A percentile compares a stretch with the other conserved stretches of the same genome.
Evolutionary conservation across 2,113 vertebrate species (phyloP).

Genomic region (Ibidorhyncha struthersii): DNA sequence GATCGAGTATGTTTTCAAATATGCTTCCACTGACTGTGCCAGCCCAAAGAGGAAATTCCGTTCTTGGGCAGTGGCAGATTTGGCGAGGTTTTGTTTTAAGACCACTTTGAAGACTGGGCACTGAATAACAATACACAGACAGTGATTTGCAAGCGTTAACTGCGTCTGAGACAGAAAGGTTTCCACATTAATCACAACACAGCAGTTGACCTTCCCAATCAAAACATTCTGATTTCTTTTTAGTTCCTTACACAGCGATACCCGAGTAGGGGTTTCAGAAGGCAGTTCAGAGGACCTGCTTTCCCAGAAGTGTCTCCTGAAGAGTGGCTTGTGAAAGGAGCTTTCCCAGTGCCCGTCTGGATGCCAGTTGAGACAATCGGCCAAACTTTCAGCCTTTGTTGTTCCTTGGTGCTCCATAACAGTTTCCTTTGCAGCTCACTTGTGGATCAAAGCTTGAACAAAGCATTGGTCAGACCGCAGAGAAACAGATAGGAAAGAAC

Average conservation of each 20-base stretch:
- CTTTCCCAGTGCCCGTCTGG: background rate
- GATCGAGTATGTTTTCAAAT: background rate
- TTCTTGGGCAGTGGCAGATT: background rate
- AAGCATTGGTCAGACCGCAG: background rate
- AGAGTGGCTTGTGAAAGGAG: background rate
- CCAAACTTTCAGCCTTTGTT: background rate
- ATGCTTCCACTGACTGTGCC: background rate
- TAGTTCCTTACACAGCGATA: background rate
- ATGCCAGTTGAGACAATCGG: background rate
- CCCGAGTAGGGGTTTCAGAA: background rate
- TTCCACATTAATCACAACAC: background rate
- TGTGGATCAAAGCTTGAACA: background rate
- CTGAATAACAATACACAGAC: background rate
- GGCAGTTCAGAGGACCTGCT: background rate
- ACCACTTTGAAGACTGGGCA: constrained; percentile 3
- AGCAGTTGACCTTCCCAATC: background rate
- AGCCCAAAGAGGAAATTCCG: constrained; percentile 40
- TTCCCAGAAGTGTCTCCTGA: background rate
- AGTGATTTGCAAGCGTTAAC: background rate
- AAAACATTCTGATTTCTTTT: background rate
- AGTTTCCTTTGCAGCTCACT: background rate
- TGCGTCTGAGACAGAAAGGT: background rate
- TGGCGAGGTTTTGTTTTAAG: constrained; percentile 7
- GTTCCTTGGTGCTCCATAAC: background rate
- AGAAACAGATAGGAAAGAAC: background rate